phyloP scores from a whole-genome alignment of 2,888 invertebrate genomes.

The Brachyopa scutellaris region DNA sequence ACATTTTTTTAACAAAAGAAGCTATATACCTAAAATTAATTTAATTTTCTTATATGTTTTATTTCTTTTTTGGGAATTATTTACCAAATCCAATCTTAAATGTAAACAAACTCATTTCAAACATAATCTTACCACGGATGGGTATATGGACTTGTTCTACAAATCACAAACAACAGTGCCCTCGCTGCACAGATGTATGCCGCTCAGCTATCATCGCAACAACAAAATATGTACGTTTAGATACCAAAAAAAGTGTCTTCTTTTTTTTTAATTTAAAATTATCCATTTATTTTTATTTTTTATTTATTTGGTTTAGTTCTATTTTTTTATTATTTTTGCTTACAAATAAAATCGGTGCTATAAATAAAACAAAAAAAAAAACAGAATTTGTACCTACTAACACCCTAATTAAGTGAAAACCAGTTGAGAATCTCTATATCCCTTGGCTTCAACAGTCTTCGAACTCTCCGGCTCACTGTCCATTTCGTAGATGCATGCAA shows the following conservation, averaged over 20 bases:
- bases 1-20: conserved; percentile 67
- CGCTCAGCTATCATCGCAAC: conserved; percentile 94
- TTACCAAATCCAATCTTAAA: conserved; percentile 5
- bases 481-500: conserved; percentile 53
- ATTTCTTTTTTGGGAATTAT: conserved; percentile 57
- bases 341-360: conserved; percentile 59
- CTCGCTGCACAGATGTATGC: conserved; percentile 98
- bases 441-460: neutral
- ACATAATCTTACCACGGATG: conserved; percentile 44
- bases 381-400: conserved; percentile 77
- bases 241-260: conserved; percentile 52
- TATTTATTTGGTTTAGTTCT: conserved; percentile 56
- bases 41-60: conserved; percentile 30
- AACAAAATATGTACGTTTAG: conserved; percentile 94
- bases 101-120: conserved; percentile 55
- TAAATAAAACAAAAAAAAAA: conserved; percentile 70
- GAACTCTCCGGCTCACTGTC: neutral
- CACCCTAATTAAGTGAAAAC: conserved; percentile 76
- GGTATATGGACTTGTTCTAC: conserved; percentile 65
- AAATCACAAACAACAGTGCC: conserved; percentile 86
- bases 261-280: conserved; percentile 39
- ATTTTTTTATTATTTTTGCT: conserved; percentile 57
- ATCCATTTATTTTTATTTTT: conserved; percentile 65
- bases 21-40: conserved; percentile 10
- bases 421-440: conserved; percentile 10